Percentiles rank a stretch among this genome's conserved stretches.
Evolutionary conservation across 2,888 invertebrate species (phyloP).

Genomic region (Eudemis profundana): DNA sequence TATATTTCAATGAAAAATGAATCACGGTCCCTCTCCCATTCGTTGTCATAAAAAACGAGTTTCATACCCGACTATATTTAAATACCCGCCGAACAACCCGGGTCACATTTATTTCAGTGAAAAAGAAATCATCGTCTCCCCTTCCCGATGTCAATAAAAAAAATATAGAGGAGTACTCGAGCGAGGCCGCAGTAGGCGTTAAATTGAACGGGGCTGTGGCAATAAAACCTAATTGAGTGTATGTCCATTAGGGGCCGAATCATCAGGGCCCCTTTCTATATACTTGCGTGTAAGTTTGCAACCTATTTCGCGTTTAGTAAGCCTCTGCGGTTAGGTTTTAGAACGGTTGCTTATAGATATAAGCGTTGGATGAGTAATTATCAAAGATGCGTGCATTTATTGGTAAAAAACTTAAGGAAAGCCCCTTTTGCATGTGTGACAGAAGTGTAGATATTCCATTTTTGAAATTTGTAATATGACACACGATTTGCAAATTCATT

Average conservation of each 20-base stretch:
- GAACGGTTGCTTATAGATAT: not conserved
- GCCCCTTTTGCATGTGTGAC: too few relatives aligned
- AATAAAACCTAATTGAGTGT: constrained; percentile 83
- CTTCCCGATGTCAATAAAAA: constrained; percentile 72
- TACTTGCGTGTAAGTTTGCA: constrained; percentile 41
- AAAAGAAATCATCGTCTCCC: constrained; percentile 45
- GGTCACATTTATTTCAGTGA: constrained; percentile 37
- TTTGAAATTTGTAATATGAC: too few relatives aligned
- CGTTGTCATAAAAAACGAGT: not conserved
- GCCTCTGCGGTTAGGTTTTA: constrained; percentile 13
- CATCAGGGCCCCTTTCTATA: constrained; percentile 52
- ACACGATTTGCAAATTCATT: too few relatives aligned
- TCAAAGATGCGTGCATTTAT: not conserved
- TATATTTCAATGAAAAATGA: not conserved
- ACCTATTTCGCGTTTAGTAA: constrained; percentile 40
- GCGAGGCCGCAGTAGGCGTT: constrained; percentile 77
- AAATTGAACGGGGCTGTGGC: constrained; percentile 78
- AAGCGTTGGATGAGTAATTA: not conserved
- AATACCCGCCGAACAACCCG: constrained; percentile 17
- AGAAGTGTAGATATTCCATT: too few relatives aligned
- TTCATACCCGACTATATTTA: constrained; percentile 15
- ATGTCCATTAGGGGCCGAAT: constrained; percentile 73
- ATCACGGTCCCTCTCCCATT: not conserved
- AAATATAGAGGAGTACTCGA: constrained; percentile 63
- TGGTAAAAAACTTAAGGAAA: too few relatives aligned